A percentile compares a stretch with the other conserved stretches of the same genome.
Conservation (phyloP, 2,888 invertebrate species). For the Amphipyra berbera region DNA sequence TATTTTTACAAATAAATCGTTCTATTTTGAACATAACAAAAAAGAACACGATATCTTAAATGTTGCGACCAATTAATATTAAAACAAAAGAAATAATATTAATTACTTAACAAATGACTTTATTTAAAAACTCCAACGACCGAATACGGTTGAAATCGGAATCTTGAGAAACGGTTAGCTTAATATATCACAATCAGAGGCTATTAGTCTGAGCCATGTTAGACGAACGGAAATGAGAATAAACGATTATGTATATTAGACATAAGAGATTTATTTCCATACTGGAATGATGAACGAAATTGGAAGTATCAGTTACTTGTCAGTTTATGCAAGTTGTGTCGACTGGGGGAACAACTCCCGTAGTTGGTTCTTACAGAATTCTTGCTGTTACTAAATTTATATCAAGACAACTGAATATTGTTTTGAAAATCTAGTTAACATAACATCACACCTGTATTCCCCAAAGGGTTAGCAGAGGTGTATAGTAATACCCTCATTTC, state of each 20-base stretch:
- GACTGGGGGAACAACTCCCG: not conserved
- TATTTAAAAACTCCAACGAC: constrained; percentile 30
- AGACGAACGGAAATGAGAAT: constrained; percentile 54
- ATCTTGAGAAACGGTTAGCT: constrained; percentile 29
- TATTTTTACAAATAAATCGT: no score
- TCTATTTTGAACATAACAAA: no score
- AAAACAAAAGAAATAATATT: constrained; percentile 8
- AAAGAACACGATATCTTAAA: not conserved
- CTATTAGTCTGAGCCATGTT: constrained; percentile 47
- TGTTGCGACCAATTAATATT: not conserved
- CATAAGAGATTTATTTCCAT: constrained; percentile 42
- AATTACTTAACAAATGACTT: constrained; percentile 40
- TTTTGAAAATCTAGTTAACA: no score
- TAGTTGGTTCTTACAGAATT: no score
- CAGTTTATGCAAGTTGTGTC: not conserved
- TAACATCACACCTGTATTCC: no score
- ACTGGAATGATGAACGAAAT: constrained; percentile 36
- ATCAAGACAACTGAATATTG: no score
- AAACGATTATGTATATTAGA: constrained; percentile 54
- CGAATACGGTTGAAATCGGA: constrained; percentile 28
- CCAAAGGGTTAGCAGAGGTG: no score
- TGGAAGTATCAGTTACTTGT: constrained; percentile 17
- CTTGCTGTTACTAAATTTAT: no score
- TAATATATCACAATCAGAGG: constrained; percentile 56
- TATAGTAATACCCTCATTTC: no score